Percentiles rank a stretch among this genome's conserved stretches.
phyloP scores from a whole-genome alignment of 2,888 invertebrate genomes.

The Proisotoma minuta region DNA sequence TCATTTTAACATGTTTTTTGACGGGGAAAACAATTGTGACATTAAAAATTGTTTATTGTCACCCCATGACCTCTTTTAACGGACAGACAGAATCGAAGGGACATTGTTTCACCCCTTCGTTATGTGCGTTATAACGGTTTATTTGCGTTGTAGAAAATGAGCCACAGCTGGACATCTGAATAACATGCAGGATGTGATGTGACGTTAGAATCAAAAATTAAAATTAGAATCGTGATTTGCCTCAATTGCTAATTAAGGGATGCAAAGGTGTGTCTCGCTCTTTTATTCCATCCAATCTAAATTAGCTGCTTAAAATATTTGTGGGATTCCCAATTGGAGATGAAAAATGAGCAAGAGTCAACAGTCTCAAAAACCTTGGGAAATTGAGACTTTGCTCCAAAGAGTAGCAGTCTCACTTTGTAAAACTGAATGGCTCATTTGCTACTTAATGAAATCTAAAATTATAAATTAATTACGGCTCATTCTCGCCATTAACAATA shows the following conservation, averaged over 20 bases:
- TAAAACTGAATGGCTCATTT: slow-evolving; percentile 3
- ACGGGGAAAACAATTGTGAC: no score
- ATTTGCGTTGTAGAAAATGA: not conserved
- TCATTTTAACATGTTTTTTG: no score
- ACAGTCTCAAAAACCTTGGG: no score
- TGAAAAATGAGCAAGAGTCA: not conserved
- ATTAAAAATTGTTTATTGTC: not conserved
- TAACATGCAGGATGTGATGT: no score
- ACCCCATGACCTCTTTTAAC: not conserved
- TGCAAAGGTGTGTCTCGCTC: not conserved
- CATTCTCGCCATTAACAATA: no score
- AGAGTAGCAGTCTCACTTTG: no score
- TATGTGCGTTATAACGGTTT: not conserved
- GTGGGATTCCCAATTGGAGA: slow-evolving; percentile 1
- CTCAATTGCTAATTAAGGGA: slow-evolving; percentile 11
- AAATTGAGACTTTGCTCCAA: no score
- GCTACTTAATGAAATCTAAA: not conserved
- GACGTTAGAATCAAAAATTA: not conserved
- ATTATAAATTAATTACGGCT: no score
- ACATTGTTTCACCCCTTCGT: not conserved
- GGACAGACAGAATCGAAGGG: not conserved
- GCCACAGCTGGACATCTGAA: no score
- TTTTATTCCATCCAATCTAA: no score
- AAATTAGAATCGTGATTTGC: slow-evolving; percentile 13
- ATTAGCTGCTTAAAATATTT: no score